Percentiles rank a stretch among this genome's conserved stretches.
Conservation (phyloP, 2,888 invertebrate genomes). For the Cheilosia impressa region DNA sequence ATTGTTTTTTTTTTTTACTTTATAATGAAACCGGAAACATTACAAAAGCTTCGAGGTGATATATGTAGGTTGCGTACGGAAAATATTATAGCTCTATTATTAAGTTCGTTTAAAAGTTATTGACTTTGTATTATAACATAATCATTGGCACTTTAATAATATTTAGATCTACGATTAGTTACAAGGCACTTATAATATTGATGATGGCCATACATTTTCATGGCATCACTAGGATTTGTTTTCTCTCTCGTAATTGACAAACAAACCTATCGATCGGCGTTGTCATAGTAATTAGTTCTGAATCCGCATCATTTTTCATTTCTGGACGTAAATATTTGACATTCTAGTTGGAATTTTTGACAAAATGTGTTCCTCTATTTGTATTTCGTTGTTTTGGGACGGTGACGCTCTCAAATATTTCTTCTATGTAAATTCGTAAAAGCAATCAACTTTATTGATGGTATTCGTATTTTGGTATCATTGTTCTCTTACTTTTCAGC, state of each 20-base stretch:
- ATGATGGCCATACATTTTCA: slow-evolving; percentile 6
- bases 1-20: background rate
- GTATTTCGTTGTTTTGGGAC: slow-evolving; percentile 7
- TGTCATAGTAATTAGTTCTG: slow-evolving; percentile 25
- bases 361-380: slow-evolving; percentile 20
- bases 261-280: background rate
- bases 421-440: slow-evolving; percentile 25
- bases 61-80: slow-evolving; percentile 6
- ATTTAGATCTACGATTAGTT: slow-evolving; percentile 3
- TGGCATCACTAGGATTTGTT: slow-evolving; percentile 14
- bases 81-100: background rate
- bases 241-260: slow-evolving; percentile 3
- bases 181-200: slow-evolving; percentile 13
- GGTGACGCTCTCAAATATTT: slow-evolving; percentile 12
- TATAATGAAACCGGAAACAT: slow-evolving; percentile 69
- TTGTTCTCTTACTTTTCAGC: slow-evolving; percentile 65
- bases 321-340: slow-evolving; percentile 26
- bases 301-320: slow-evolving; percentile 54
- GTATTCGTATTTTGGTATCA: slow-evolving; percentile 57
- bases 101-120: slow-evolving; percentile 1
- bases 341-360: slow-evolving; percentile 28
- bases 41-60: slow-evolving; percentile 73
- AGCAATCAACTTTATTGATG: slow-evolving; percentile 31
- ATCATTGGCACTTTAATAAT: slow-evolving; percentile 74
- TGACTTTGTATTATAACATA: slow-evolving; percentile 5